A percentile compares a stretch with the other conserved stretches of the same genome.
Evolutionary conservation across 2,797 vertebrate genomes (phyloP).

Genomic region (Phaenicophaeus curvirostris): DNA sequence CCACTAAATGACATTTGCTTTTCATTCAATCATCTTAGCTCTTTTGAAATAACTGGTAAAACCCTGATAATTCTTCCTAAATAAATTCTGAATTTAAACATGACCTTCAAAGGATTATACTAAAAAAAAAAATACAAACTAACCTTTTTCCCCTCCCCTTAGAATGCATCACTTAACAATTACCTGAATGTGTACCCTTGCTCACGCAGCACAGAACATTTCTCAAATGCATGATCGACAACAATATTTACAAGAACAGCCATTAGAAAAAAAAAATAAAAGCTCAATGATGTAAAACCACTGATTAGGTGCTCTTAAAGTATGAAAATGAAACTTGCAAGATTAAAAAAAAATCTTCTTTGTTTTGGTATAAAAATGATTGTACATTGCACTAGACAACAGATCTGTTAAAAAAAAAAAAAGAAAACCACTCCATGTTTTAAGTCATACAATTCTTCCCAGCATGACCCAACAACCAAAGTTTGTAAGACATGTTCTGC

Average conservation of each 20-base stretch:
- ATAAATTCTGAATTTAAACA: not conserved
- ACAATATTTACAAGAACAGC: not conserved
- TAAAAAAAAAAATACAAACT: not conserved
- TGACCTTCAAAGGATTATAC: not conserved
- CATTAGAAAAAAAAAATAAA: not conserved
- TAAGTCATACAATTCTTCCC: not conserved
- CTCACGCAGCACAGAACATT: not conserved
- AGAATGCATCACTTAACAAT: not conserved
- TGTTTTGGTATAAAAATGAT: not conserved
- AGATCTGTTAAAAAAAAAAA: not conserved
- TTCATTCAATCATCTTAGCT: not conserved
- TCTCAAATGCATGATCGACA: not conserved
- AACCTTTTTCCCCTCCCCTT: not conserved
- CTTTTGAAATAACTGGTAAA: not conserved
- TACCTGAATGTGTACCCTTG: not conserved
- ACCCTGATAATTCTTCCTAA: not conserved
- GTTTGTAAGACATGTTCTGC: not conserved
- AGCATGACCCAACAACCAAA: not conserved
- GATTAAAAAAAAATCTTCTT: not conserved
- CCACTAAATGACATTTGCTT: not conserved
- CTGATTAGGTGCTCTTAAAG: not conserved
- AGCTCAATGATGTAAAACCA: not conserved
- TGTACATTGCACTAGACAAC: not conserved
- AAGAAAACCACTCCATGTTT: accelerated
- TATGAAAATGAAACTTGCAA: not conserved